Conservation (phyloP, 2,797 vertebrate species). For the Clarias fuscus region DNA sequence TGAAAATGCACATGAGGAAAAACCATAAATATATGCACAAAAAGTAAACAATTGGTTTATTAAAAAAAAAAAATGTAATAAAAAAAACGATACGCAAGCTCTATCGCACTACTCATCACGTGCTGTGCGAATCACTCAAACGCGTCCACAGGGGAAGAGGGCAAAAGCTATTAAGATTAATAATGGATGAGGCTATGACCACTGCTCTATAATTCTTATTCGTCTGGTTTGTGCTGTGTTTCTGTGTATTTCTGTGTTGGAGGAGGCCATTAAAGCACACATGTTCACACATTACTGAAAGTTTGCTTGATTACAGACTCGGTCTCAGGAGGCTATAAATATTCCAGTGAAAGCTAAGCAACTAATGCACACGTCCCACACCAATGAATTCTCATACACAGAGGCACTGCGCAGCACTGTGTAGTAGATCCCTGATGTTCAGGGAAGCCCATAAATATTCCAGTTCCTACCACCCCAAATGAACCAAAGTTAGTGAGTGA, state of each 20-base stretch:
- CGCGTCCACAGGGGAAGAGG: conserved; percentile 27
- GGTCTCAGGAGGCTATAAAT: conserved; percentile 30
- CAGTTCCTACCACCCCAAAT: conserved; percentile 41
- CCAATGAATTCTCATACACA: conserved; percentile 35
- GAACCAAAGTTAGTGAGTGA: conserved; percentile 18
- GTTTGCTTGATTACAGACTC: conserved; percentile 38
- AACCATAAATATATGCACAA: conserved; percentile 8
- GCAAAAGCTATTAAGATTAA: conserved; percentile 51
- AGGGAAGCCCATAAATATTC: conserved; percentile 53
- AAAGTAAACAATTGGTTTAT: not conserved
- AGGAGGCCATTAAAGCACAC: conserved; percentile 3
- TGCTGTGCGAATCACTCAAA: conserved; percentile 33
- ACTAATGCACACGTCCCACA: conserved; percentile 18
- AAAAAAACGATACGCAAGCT: conserved; percentile 5
- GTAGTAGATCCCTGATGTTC: conserved; percentile 49
- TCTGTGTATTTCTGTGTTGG: not conserved
- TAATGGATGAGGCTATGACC: conserved; percentile 46
- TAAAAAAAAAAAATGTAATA: not conserved
- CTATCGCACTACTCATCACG: conserved; percentile 43
- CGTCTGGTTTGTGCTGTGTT: conserved; percentile 11
- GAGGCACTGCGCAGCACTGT: conserved; percentile 11
- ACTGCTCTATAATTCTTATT: conserved; percentile 32
- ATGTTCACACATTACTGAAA: conserved; percentile 19
- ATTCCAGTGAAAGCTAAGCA: conserved; percentile 17
- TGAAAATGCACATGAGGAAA: conserved; percentile 5